These are phyloP conservation scores for Pholis gunnellus DNA, from an alignment of 2,113 vertebrate species.

Conservation along the genomic window DNA sequence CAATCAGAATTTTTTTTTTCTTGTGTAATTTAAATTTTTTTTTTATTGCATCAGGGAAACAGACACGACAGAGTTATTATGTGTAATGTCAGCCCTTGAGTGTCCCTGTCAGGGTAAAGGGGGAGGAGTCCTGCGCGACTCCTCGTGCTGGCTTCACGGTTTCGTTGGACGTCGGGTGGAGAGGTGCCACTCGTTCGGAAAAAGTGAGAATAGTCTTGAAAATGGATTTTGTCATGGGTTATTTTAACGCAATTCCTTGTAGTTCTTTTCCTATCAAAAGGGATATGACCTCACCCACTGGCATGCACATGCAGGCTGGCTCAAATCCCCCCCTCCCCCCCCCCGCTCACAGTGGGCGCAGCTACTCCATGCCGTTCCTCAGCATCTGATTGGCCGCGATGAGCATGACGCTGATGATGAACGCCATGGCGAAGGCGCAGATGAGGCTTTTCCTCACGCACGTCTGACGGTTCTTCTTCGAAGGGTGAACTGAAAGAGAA, in stretches of 20 bases:
- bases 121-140: conserved; percentile 80
- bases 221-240: conserved; percentile 54
- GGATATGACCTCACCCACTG: conserved; percentile 84
- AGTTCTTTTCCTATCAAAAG: conserved; percentile 70
- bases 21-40: conserved; percentile 61
- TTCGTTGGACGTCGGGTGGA: conserved; percentile 65
- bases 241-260: conserved; percentile 41
- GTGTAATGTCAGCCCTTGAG: conserved; percentile 97
- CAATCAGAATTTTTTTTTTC: conserved; percentile 45
- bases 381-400: conserved; percentile 99
- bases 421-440: conserved; percentile 99
- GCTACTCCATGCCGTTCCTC: conserved; percentile 98
- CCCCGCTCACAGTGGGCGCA: conserved; percentile 82
- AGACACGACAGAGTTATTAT: conserved; percentile 81
- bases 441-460: conserved; percentile 99
- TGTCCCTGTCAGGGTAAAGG: conserved; percentile 93
- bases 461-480: conserved; percentile 98
- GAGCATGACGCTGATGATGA: conserved; percentile 99
- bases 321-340: conserved; percentile 27
- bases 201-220: conserved; percentile 28
- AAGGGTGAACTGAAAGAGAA: conserved; percentile 90
- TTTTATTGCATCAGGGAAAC: conserved; percentile 96
- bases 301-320: conserved; percentile 90
- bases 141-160: conserved; percentile 86
- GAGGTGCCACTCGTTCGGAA: conserved; percentile 43